Evolutionary conservation across 2,113 vertebrate species (phyloP).

Genomic region (Microcebus griseorufus): DNA sequence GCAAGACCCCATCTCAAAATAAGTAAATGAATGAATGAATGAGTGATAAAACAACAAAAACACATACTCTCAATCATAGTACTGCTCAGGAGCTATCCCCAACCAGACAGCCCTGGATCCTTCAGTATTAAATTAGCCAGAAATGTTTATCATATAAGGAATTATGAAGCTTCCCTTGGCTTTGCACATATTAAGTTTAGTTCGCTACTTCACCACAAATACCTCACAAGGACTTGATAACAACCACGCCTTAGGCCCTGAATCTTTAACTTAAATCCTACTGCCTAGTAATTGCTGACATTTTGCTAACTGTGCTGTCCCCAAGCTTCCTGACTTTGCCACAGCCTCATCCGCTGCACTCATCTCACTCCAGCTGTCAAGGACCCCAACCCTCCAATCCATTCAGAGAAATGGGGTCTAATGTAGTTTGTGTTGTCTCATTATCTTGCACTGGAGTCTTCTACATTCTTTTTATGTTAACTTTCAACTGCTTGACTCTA

Average conservation of each 20-base stretch:
- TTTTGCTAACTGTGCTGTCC: neutral
- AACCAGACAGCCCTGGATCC: neutral
- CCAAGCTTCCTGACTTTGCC: neutral
- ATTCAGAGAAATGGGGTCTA: neutral
- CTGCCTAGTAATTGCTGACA: neutral
- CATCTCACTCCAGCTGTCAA: neutral
- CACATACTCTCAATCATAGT: neutral
- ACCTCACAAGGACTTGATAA: neutral
- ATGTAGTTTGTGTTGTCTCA: neutral
- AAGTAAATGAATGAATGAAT: no score
- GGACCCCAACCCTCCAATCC: neutral
- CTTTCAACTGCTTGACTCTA: neutral
- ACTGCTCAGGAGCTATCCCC: neutral
- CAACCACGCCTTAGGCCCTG: neutral
- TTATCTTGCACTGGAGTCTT: neutral
- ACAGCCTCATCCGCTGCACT: neutral
- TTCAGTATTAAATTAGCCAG: neutral
- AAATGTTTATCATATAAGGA: neutral
- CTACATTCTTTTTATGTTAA: neutral
- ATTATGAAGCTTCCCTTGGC: neutral
- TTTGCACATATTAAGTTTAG: neutral
- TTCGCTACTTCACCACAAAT: neutral
- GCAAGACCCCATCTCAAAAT: no score
- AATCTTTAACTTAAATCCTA: neutral
- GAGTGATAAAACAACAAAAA: no score